phyloP scores from a whole-genome alignment of 2,888 invertebrate species.

The Ophion ellenae region DNA sequence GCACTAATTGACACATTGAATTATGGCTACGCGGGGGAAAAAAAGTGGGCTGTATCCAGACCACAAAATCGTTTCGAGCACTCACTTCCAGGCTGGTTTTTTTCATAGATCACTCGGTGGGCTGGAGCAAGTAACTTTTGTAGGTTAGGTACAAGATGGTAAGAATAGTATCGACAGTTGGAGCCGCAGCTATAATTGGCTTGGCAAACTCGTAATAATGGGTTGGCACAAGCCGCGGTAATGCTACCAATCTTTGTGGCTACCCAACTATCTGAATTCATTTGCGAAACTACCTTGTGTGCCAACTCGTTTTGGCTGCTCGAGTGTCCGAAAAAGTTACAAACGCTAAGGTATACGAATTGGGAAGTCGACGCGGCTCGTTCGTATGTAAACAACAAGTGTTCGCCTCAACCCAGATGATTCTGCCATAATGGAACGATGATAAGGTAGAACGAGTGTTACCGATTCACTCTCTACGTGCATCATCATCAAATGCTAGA shows the following conservation, averaged over 20 bases:
- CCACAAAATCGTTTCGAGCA: background rate
- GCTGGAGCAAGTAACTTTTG: background rate
- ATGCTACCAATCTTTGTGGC: background rate
- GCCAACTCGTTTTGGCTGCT: background rate
- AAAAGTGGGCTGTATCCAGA: background rate
- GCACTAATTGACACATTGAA: slow-evolving; percentile 6
- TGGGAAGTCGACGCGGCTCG: background rate
- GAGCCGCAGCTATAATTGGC: background rate
- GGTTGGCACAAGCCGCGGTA: background rate
- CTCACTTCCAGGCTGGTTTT: background rate
- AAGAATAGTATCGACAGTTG: background rate
- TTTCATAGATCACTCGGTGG: background rate
- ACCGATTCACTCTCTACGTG: too few relatives aligned
- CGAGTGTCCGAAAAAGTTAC: background rate
- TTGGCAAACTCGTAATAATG: background rate
- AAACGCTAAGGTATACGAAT: background rate
- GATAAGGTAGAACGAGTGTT: too few relatives aligned
- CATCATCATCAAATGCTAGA: too few relatives aligned
- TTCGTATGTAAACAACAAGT: background rate
- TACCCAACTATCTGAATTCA: background rate
- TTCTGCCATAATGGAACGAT: too few relatives aligned
- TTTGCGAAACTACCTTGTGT: background rate
- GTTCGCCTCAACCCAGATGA: too few relatives aligned
- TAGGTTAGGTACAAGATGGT: background rate
- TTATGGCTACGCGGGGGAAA: background rate